These are phyloP conservation scores for Amphipoea oculea DNA, from an alignment of 2,888 invertebrate genomes.

Conservation along the genomic window DNA sequence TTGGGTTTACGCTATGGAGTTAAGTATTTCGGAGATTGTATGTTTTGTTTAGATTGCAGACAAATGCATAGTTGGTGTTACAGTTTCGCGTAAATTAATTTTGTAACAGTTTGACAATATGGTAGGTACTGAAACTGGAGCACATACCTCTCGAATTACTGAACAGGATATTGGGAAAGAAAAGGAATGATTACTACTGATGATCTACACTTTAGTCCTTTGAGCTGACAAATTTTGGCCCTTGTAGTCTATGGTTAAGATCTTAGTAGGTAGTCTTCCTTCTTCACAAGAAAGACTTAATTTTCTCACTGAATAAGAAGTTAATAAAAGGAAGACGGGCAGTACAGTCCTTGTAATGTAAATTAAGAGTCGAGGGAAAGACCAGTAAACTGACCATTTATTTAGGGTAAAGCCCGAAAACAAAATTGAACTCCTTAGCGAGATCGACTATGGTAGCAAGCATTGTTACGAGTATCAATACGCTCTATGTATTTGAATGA, in stretches of 20 bases:
- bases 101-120: constrained; percentile 29
- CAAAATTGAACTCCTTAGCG: not conserved
- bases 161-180: constrained; percentile 3
- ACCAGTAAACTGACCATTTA: not conserved
- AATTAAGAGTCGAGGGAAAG: not conserved
- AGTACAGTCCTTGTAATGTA: not conserved
- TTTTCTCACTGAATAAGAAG: not conserved
- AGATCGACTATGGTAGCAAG: not conserved
- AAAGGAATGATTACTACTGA: not conserved
- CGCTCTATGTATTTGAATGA: not conserved
- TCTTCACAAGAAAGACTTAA: not conserved
- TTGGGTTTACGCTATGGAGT: not conserved
- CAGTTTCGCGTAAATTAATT: constrained; percentile 20
- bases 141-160: constrained; percentile 4
- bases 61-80: constrained; percentile 37
- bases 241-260: not conserved
- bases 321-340: not conserved
- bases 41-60: constrained; percentile 50
- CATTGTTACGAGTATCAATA: not conserved
- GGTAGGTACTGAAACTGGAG: constrained; percentile 22
- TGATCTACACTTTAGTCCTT: constrained; percentile 8
- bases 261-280: not conserved
- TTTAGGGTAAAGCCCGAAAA: not conserved
- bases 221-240: not conserved
- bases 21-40: constrained; percentile 21